phyloP scores from a whole-genome alignment of 2,797 vertebrate species.

The Silurus lanzhouensis region DNA sequence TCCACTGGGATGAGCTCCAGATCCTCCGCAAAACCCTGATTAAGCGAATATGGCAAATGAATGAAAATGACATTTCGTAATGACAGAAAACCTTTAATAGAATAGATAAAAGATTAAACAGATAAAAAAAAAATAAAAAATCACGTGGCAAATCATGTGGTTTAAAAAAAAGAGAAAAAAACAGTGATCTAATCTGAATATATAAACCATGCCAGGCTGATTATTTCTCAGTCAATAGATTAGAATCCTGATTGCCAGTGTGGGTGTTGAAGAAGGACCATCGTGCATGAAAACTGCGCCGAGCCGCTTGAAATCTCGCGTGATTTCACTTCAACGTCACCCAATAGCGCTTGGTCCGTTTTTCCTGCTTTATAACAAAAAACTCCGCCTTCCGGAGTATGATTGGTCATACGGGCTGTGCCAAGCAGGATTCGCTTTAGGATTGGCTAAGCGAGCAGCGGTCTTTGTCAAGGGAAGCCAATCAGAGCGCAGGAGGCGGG shows the following conservation, averaged over 20 bases:
- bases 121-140: background rate
- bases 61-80: background rate
- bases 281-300: background rate
- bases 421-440: background rate
- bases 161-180: background rate
- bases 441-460: conserved; percentile 1
- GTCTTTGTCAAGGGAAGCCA: conserved; percentile 1
- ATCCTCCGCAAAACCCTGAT: background rate
- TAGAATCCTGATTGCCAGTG: background rate
- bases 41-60: background rate
- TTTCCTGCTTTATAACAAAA: conserved; percentile 31
- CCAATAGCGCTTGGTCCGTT: conserved; percentile 42
- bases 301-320: conserved; percentile 67
- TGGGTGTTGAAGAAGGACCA: background rate
- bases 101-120: background rate
- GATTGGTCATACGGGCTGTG: background rate
- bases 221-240: background rate
- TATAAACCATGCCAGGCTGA: background rate
- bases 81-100: background rate
- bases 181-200: background rate
- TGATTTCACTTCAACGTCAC: conserved; percentile 60
- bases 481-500: background rate
- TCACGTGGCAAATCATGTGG: background rate
- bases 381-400: background rate
- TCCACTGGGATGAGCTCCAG: background rate